A percentile compares a stretch with the other conserved stretches of the same genome.
phyloP scores from a whole-genome alignment of 2,888 invertebrate species.

The Hydrotaea cyrtoneurina region DNA sequence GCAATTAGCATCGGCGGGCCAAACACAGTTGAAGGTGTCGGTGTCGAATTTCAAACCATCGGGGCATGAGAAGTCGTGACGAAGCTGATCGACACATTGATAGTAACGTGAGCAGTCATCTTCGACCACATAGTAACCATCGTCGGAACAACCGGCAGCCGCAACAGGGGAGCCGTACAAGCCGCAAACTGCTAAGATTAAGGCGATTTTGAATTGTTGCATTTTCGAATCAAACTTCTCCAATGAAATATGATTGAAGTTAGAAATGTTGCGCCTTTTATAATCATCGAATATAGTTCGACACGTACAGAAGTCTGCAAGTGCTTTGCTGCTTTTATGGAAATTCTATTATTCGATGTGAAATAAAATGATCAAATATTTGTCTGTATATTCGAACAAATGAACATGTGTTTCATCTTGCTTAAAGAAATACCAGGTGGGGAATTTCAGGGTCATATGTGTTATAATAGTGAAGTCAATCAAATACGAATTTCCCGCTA shows the following conservation, averaged over 20 bases:
- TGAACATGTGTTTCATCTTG: no score
- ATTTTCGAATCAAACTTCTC: background rate
- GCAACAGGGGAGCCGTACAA: background rate
- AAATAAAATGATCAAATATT: no score
- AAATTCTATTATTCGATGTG: no score
- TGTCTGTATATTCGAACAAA: no score
- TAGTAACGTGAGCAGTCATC: constrained; percentile 39
- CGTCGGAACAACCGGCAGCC: background rate
- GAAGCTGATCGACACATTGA: constrained; percentile 21
- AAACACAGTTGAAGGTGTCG: constrained; percentile 31
- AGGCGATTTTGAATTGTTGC: background rate
- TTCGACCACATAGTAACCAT: constrained; percentile 33
- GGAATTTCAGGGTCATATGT: no score
- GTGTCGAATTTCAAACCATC: constrained; percentile 42
- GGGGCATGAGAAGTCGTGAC: constrained; percentile 44
- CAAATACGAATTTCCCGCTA: no score
- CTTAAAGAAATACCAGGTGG: no score
- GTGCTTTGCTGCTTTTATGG: no score
- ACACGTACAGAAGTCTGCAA: no score
- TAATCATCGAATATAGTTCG: background rate
- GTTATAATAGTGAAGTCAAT: no score
- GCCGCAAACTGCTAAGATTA: background rate
- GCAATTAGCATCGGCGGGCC: background rate
- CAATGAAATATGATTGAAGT: background rate
- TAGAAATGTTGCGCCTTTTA: background rate